Conservation (phyloP, 2,113 vertebrate species). For the Psittacus erithacus region DNA sequence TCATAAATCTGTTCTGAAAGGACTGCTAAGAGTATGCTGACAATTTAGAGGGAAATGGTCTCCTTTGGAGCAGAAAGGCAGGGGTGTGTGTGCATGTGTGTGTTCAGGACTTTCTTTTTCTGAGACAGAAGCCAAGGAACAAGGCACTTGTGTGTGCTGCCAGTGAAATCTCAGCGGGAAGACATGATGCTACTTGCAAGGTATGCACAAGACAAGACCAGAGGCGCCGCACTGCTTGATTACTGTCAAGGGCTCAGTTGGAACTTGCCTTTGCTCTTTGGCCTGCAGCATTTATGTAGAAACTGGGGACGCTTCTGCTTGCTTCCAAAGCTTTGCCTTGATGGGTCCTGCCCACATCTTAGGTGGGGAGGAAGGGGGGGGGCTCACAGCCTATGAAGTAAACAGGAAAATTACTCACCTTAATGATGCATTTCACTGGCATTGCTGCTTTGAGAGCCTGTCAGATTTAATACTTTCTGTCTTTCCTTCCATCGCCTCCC, state of each 20-base stretch:
- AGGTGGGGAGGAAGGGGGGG: conserved; percentile 46
- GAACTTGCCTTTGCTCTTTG: conserved; percentile 90
- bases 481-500: conserved; percentile 3
- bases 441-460: conserved; percentile 71
- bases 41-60: not conserved
- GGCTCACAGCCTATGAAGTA: conserved; percentile 76
- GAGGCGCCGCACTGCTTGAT: conserved; percentile 94
- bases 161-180: conserved; percentile 84
- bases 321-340: conserved; percentile 81
- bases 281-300: conserved; percentile 92
- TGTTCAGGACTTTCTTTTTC: conserved; percentile 48
- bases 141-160: conserved; percentile 40
- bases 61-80: conserved; percentile 6
- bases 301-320: conserved; percentile 85
- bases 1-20: conserved; percentile 11
- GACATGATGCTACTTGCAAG: conserved; percentile 95
- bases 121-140: conserved; percentile 53
- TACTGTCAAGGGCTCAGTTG: conserved; percentile 86
- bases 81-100: not conserved
- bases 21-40: not conserved
- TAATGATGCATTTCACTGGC: conserved; percentile 80
- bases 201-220: conserved; percentile 98
- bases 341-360: conserved; percentile 88
- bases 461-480: conserved; percentile 61
- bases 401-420: conserved; percentile 84